Base-by-base conservation (phyloP, 2,797 vertebrate genomes). In the Hapalemur alaotrensis region DNA sequence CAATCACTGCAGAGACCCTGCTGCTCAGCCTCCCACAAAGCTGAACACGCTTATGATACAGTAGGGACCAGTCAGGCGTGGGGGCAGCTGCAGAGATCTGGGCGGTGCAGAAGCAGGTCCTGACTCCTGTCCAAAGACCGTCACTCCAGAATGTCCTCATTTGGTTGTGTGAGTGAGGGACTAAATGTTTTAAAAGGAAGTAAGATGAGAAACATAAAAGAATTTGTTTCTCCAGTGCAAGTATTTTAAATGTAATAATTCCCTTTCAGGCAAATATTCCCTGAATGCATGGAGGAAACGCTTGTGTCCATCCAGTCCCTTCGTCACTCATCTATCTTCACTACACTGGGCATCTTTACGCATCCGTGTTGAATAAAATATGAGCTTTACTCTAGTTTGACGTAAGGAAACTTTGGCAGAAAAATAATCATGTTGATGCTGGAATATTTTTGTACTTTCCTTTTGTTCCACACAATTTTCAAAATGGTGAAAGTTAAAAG, bases 231-330 rank as follows among this genome's bases (percentile, higher is more conserved):
- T 54, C 28, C n/a, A 28, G 3, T 15, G 25, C 7, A 41, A 28
- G 9, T 65, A 22, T 41, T 85, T 23, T 54, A 61, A 18, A 73
- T 28, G 48, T 48, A 35, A 14, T 10, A 7, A 7, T 61, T 54
- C 13, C 23, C 41, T 69, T 73, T 83, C 4, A 11, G 57, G 7
- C 28, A 30, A 43, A 41, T 3, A 5, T 54, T 54, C 14, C 41
- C 1, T 4, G 1, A 57, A 22, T 0, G 4, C 1, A 0, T 7
- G 10, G 43, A 7, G 4, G 79, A 4, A 17, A 50, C 46, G 8
- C 2, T 17, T 0, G 1, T 23, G 23, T 35, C 23, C 12, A 1
- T 1, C 1, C 0, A 0, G 41, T 11, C 11, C 13, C 15, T 54
- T 12, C 0, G 15, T 23, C 30, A 38, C 41, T 32, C 28, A 0